Base-by-base conservation (phyloP, 1,140 invertebrate genomes). In the Drosophila miranda region DNA sequence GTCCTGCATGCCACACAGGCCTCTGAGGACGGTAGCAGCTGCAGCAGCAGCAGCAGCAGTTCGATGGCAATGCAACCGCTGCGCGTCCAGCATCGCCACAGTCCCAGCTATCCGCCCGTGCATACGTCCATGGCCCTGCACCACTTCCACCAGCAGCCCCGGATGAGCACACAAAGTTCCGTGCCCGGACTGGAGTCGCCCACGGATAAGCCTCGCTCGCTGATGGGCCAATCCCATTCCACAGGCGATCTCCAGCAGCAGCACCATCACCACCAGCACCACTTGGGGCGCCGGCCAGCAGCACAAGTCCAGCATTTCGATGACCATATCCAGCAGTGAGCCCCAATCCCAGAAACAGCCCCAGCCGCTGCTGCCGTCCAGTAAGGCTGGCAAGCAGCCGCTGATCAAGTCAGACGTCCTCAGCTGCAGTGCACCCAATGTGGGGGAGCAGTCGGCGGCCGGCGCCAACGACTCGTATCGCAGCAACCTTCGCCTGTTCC, bases 401-500 rank as follows among this genome's bases (percentile, higher is more conserved):
- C 44, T 80, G 0, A 66, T 48, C 43, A 84, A 86, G n/a, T 34
- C 68, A n/a, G 82, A 87, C 13, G 30, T 69, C 3, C 75, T 58
- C 45, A 87, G 82, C 67, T 78, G 70, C 49, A 87, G 82, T 63
- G 75, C 82, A 7, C 83, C 82, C 11, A 87, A 87, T 45, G 75
- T 86, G 70, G 45, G 55, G 11, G 75, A 66, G 44, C 72, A 73
- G 42, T 58, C 67, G 44, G 42, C 75, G 21, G 48, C 79, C 11
- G 26, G 46, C 26, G 45, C 43, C 64, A 72, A 49, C 14, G 73
- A 78, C 34, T 86, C 87, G 19, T 89, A 90, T 55, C 89, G 90
- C 55, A 91, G 75, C 73, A 90, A 91, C 73, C 89, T 90, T 60
- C 92, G 93, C 50, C 78, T 93, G 14, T 94, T 94, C 74, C 93